phyloP scores from a whole-genome alignment of 2,797 vertebrate species.

The Danio albolineatus region DNA sequence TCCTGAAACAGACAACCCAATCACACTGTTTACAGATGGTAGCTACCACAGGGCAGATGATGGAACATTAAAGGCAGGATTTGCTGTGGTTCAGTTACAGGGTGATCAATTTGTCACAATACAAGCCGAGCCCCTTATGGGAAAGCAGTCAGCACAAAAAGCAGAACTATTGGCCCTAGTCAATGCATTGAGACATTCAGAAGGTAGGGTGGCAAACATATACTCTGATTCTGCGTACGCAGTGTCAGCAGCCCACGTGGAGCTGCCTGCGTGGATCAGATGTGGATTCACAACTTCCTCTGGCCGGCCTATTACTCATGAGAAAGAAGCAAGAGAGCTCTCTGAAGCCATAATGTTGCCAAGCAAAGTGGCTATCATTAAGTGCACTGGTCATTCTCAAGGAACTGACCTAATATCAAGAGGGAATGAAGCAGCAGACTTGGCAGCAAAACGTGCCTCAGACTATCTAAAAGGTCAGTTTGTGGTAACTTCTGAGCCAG shows the following conservation, averaged over 20 bases:
- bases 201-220: background rate
- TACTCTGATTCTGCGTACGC: background rate
- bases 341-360: background rate
- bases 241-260: background rate
- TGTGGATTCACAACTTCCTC: conserved; percentile 1
- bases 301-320: background rate
- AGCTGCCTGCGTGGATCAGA: conserved; percentile 10
- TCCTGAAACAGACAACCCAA: too few species aligned
- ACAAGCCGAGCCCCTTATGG: background rate
- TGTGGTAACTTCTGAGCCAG: too few species aligned
- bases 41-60: background rate
- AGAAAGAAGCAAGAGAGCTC: background rate
- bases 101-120: background rate
- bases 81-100: background rate
- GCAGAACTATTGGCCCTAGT: background rate
- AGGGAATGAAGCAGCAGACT: background rate
- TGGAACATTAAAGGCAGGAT: background rate
- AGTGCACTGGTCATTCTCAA: conserved; percentile 6
- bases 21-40: background rate
- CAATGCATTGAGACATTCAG: background rate
- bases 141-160: conserved; percentile 1
- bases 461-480: too few species aligned
- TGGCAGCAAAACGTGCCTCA: background rate
- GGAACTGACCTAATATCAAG: background rate
- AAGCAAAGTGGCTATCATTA: conserved; percentile 1